Evolutionary conservation across 2,888 invertebrate species (phyloP), one percentile per base, ranked within the genome.

Genomic region (Magallana nippona): DNA sequence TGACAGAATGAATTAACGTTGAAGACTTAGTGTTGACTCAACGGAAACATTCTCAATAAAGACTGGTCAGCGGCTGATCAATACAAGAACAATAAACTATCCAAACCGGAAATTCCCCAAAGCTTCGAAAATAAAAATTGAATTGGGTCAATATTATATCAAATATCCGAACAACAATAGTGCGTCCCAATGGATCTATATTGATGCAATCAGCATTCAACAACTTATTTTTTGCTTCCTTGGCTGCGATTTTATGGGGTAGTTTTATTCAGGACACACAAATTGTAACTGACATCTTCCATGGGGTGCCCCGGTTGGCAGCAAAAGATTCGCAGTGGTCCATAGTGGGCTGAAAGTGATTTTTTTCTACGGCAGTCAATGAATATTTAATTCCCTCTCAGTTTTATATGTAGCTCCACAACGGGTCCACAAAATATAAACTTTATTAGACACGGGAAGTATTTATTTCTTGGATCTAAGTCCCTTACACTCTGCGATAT

Each of bases 331-430:
- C 27, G 32, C 27, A 27, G 15, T 2, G 22, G 71, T 13, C 71
- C 71, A 11, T 71, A 22, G 19, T 27, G 22, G 71, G 71, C 32
- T 71, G 27, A 2, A 71, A 71, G 27, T 22, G 22, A 2, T 71
- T 71, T 27, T 71, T 71, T 27, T 27, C 27, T 71, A 32, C 71
- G 32, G 71, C 71, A 32, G 13, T 19, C 32, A 15, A 71, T 71
- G 63, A 71, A 71, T 71, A 71, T 71, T 71, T 71, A 71, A 71
- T 27, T 15, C 71, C 32, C 27, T 3, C 27, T 27, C 19, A 32
- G 71, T 71, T 71, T 71, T 71, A 71, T 71, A 71, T 13, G 27
- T 27, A 71, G 5, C 71, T 22, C 32, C 71, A 71, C 71, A 71
- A 27, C 71, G 8, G 71, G 15, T 15, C 71, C 11, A 22, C 27